Evolutionary conservation across 64 coral and sea anemone genomes (phyloP), one percentile per base, ranked within the genome.

Genomic region (Porites lutea): DNA sequence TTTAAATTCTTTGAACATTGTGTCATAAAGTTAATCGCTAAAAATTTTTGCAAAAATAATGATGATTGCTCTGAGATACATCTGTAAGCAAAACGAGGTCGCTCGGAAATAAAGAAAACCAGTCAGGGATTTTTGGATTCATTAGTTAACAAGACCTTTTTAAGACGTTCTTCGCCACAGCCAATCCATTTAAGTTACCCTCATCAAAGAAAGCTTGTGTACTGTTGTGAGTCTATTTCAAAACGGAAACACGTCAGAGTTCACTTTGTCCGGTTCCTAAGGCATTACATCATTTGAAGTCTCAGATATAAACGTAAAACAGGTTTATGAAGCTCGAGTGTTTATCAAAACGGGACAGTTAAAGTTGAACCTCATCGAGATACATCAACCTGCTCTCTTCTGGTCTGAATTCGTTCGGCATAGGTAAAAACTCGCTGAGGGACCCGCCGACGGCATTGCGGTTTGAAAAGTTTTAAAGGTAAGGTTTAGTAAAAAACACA

Each of bases 171-270:
- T 13, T 5, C 78, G 6, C 12, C 22, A 49, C 23, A 82, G 13
- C 12, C 13, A 82, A 82, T 0, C 13, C 27, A 19, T 48, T 49
- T n/a, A 69, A 19, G 16, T 49, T n/a, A 69, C 53, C 48, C 52
- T 84, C 47, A 49, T 68, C 2, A 21, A 52, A 67, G 46, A 84
- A 52, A 69, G 46, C 27, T 10, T 19, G 48, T 84, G 81, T 68
- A 0, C 9, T 47, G 27, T 37, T 37, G 27, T 37, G 27, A 37
- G 27, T 0, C 61, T 45, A 68, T 52, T 51, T 13, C 16, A 68
- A 69, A 68, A 18, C 81, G 81, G 81, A 84, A 84, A 84, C 52
- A 84, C 62, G 81, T 9, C 52, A 84, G 81, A 64, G 49, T 48
- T 4, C 63, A 69, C 52, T 84, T 63, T 53, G 19, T 52, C 62